Evolutionary conservation across 2,888 invertebrate genomes (phyloP).

Genomic region (Junonia oenone): DNA sequence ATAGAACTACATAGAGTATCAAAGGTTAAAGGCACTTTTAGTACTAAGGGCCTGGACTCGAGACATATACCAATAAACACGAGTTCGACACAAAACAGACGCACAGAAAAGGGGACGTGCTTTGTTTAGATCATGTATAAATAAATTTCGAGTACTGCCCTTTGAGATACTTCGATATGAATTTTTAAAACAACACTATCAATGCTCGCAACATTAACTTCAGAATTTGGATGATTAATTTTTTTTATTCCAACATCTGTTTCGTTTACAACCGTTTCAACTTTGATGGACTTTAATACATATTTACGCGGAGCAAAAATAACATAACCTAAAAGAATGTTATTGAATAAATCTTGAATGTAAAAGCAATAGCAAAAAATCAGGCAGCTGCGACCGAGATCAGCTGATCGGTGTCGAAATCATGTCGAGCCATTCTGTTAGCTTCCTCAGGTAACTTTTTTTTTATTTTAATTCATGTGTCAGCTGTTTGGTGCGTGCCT

Average conservation of each 20-base stretch:
- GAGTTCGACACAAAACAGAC: constrained; percentile 68
- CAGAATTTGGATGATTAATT: neutral
- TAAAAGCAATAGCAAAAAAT: neutral
- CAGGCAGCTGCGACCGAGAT: constrained; percentile 33
- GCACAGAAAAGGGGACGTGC: constrained; percentile 47
- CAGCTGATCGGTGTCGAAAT: constrained; percentile 51
- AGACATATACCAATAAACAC: constrained; percentile 66
- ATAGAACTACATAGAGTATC: constrained; percentile 47
- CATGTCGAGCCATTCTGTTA: constrained; percentile 25
- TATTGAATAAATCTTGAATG: neutral
- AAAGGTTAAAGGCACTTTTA: constrained; percentile 39
- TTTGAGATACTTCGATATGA: constrained; percentile 39
- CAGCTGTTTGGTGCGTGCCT: constrained; percentile 63
- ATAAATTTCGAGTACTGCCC: constrained; percentile 55
- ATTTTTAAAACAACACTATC: constrained; percentile 23
- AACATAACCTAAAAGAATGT: neutral
- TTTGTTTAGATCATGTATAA: constrained; percentile 64
- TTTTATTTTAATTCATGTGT: constrained; percentile 41
- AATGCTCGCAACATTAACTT: neutral
- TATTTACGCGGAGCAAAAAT: neutral
- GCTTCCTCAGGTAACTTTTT: constrained; percentile 50
- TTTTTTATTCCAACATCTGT: neutral
- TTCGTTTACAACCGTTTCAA: neutral
- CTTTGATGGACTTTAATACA: neutral
- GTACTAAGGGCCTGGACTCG: constrained; percentile 48